Conservation (phyloP, 2,797 vertebrate species). For the Myiotriccus ornatus region DNA sequence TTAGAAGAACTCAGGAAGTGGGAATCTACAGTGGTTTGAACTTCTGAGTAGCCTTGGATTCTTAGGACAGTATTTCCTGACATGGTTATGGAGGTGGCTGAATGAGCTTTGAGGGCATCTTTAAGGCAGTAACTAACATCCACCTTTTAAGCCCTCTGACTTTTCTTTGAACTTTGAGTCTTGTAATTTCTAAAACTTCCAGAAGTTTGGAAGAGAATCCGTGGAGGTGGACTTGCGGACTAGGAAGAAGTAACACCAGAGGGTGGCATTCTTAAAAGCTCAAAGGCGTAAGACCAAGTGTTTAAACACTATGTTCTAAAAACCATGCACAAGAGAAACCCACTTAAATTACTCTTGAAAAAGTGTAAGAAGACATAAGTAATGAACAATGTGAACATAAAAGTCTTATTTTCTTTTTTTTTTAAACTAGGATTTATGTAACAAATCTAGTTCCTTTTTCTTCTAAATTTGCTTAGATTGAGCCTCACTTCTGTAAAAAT, state of each 20-base stretch:
- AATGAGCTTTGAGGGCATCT: background rate
- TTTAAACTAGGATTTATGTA: background rate
- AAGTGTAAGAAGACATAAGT: background rate
- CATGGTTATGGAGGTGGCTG: fast-evolving
- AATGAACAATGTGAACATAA: background rate
- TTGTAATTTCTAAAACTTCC: background rate
- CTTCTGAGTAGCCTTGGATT: background rate
- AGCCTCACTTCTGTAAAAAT: background rate
- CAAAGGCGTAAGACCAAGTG: background rate
- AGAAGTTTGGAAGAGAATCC: background rate
- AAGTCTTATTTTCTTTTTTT: background rate
- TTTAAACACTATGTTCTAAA: background rate
- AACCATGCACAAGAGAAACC: background rate
- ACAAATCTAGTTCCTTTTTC: background rate
- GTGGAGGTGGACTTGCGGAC: background rate
- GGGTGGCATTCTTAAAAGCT: background rate
- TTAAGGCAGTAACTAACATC: background rate
- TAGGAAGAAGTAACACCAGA: background rate
- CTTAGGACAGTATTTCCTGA: background rate
- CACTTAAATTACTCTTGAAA: background rate
- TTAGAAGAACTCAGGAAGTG: background rate
- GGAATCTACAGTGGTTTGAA: background rate
- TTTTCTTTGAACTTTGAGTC: background rate
- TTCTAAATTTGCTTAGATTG: background rate
- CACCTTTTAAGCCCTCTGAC: background rate